Conservation (phyloP, 1,140 invertebrate genomes). For the Venturia canescens region DNA sequence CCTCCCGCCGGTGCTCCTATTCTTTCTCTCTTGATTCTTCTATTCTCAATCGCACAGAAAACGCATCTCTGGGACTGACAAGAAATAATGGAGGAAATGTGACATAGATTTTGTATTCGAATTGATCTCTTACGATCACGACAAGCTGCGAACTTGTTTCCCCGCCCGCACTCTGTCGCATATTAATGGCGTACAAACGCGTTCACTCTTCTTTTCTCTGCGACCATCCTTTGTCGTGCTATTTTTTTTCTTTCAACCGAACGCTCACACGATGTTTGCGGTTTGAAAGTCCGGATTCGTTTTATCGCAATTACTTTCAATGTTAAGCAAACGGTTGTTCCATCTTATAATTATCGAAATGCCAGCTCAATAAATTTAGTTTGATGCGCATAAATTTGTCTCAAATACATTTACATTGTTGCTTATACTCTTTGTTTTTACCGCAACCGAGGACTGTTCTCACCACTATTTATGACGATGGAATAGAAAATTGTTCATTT, state of each 20-base stretch:
- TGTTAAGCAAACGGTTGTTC: no score
- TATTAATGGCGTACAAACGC: constrained; percentile 14
- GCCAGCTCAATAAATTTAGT: not conserved
- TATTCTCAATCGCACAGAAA: not conserved
- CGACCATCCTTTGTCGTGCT: not conserved
- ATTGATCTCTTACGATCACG: constrained; percentile 29
- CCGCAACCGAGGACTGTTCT: not conserved
- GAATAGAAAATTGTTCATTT: not conserved
- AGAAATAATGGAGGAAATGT: not conserved
- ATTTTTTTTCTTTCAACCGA: not conserved
- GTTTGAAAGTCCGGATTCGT: not conserved
- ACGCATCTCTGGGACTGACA: not conserved
- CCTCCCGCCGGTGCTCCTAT: no score
- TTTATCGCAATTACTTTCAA: not conserved
- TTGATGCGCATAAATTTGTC: not conserved
- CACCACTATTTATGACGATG: not conserved
- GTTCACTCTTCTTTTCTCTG: not conserved
- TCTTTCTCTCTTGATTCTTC: not conserved
- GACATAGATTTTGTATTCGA: constrained; percentile 26
- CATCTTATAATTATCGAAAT: no score
- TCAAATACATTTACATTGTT: not conserved
- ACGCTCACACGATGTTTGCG: not conserved
- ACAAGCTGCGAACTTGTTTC: not conserved
- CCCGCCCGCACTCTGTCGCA: not conserved
- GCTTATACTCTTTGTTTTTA: not conserved